Evolutionary conservation across 2,797 vertebrate genomes (phyloP), one percentile per base, ranked within the genome.

Genomic region (Parotocinclus haroldoi): DNA sequence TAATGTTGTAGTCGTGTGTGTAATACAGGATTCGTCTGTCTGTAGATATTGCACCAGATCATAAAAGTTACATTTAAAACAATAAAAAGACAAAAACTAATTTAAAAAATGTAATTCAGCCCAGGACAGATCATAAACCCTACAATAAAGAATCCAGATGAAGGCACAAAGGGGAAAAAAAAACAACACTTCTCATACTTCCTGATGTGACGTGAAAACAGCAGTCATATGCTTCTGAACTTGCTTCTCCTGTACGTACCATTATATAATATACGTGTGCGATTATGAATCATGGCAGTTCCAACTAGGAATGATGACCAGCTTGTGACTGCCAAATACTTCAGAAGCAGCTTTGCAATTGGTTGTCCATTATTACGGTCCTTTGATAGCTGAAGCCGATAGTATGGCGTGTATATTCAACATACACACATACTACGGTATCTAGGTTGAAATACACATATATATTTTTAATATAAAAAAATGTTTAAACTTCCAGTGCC

Each of bases 121-220:
- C 8, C 8, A 14, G 38, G 11, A 18, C 53, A 62, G 7, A 45
- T 18, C 10, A 55, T 36, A 51, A 57, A 67, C 44, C 44, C 44
- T n/a, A 27, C 27, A 27, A 27, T 27, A 27, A 27, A 71, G 87
- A 86, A 84, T 83, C 83, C 87, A 83, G 83, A 82, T 81, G 66
- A 76, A 83, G 79, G 76, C 55, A 67, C 50, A 66, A 76, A 58
- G 27, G 27, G 27, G 27, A 69, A 68, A 46, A 59, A 54, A 39
- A 63, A 13, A 6, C 57, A 62, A 16, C 38, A 18, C 71, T 42
- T 49, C 17, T 77, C 40, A 73, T 55, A 16, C 17, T 4, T 40
- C 66, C 48, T 1, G 13, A 19, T 54, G 40, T 19, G 53, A 49
- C 37, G 39, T 44, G 38, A 66, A 12, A 14, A 44, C 51, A 49